phyloP scores from a whole-genome alignment of 2,888 invertebrate species.

The Caenorhabditis becei region DNA sequence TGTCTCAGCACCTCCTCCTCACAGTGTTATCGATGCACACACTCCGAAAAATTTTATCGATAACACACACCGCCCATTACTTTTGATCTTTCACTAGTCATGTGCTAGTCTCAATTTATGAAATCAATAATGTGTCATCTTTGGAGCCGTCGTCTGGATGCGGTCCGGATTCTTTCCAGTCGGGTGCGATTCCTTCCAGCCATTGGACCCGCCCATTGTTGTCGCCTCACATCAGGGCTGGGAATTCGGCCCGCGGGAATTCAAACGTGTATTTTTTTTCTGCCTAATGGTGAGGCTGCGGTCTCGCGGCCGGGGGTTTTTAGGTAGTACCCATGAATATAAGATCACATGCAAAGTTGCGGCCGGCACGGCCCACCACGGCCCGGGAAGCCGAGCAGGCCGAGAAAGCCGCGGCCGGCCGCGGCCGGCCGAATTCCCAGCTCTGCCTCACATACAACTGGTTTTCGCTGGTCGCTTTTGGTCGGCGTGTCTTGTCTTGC shows the following conservation, averaged over 20 bases:
- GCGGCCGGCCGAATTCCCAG: too few relatives aligned
- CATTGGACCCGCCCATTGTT: slow-evolving; percentile 43
- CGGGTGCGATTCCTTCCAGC: neutral
- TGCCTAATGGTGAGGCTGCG: too few relatives aligned
- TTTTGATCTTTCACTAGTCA: slow-evolving; percentile 55
- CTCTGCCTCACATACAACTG: slow-evolving; percentile 26
- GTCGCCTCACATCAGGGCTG: too few relatives aligned
- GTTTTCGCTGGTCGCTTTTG: slow-evolving; percentile 19
- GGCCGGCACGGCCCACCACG: too few relatives aligned
- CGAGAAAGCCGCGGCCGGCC: too few relatives aligned
- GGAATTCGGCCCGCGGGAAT: too few relatives aligned
- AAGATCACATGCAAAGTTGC: too few relatives aligned
- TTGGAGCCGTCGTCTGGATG: neutral
- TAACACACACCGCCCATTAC: slow-evolving; percentile 61
- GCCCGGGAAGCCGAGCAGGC: too few relatives aligned
- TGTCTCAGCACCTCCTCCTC: neutral
- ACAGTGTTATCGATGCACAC: slow-evolving; percentile 25
- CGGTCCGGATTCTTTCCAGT: neutral
- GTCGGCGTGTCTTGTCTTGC: slow-evolving; percentile 20
- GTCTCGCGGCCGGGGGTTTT: too few relatives aligned
- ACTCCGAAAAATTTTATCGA: slow-evolving; percentile 53
- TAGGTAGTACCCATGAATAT: too few relatives aligned
- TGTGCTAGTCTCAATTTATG: slow-evolving; percentile 36
- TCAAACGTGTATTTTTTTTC: too few relatives aligned
- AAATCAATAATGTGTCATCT: slow-evolving; percentile 28